phyloP scores from a whole-genome alignment of 2,797 vertebrate genomes.

The Philypnodon macrostomus region DNA sequence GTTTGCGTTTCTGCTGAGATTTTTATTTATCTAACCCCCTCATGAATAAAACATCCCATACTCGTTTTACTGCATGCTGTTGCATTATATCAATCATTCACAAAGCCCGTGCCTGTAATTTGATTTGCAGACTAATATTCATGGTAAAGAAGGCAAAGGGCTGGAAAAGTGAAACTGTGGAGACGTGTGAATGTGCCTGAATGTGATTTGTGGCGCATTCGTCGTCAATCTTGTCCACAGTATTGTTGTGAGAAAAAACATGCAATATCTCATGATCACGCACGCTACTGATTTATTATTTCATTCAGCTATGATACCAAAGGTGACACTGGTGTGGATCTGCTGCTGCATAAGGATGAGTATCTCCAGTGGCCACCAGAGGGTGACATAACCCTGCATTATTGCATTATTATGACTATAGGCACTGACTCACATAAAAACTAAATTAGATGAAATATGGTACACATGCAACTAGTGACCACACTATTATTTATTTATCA shows the following conservation, averaged over 20 bases:
- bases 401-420: too few species aligned
- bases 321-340: slow-evolving; percentile 1
- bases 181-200: slow-evolving; percentile 33
- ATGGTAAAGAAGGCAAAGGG: slow-evolving; percentile 44
- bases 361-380: slow-evolving; percentile 54
- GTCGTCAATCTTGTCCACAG: slow-evolving; percentile 38
- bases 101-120: slow-evolving; percentile 51
- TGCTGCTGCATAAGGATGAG: not conserved
- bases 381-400: slow-evolving; percentile 46
- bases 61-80: slow-evolving; percentile 49
- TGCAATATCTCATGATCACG: slow-evolving; percentile 29
- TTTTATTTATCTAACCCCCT: slow-evolving; percentile 60
- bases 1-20: slow-evolving; percentile 41
- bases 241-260: slow-evolving; percentile 6
- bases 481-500: too few species aligned
- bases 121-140: slow-evolving; percentile 61
- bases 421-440: too few species aligned
- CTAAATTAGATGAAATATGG: too few species aligned
- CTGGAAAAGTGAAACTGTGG: slow-evolving; percentile 38
- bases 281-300: slow-evolving; percentile 45
- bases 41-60: slow-evolving; percentile 70
- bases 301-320: slow-evolving; percentile 4
- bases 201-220: slow-evolving; percentile 48
- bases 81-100: slow-evolving; percentile 69
- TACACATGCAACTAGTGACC: too few species aligned